Evolutionary conservation across 1,140 invertebrate species (phyloP), one percentile per base, ranked within the genome.

Genomic region (Sarcophaga peregrina): DNA sequence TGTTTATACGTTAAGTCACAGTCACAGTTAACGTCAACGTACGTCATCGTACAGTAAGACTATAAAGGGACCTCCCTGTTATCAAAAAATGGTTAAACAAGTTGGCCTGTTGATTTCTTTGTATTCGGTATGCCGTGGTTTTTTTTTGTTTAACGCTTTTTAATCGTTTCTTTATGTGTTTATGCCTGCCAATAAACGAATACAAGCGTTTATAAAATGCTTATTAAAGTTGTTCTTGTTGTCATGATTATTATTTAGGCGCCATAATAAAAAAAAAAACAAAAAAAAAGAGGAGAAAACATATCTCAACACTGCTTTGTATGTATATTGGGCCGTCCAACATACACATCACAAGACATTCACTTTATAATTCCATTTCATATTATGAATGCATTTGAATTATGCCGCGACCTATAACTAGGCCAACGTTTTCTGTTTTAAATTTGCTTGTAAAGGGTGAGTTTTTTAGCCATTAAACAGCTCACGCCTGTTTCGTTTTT

Each of bases 131-230:
- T n/a, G n/a, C n/a, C n/a, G n/a, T 52, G 50, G 17, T 20, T 9
- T 10, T 68, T 68, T 68, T n/a, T n/a, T n/a, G n/a, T n/a, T 68
- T 20, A 68, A 25, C 62, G 62, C 62, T 68, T 68, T 68, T 20
- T 68, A 68, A 68, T 68, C 17, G 62, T 25, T 68, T 20, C 62
- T 25, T 68, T 68, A 58, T 58, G 54, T 10, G 62, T 68, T 68
- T 20, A 10, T 68, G n/a, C 62, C n/a, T 68, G 13, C 54, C 54
- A n/a, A n/a, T 58, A 58, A 58, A 58, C 54, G 54, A 3, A 13
- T n/a, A 58, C 54, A 58, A 58, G 20, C 20, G 17, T 20, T 68
- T 68, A 20, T 20, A 13, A 13, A 58, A 58, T 58, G n/a, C 25
- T 37, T 37, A 37, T 37, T 58, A 58, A 58, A 13, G 8, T 52